A percentile compares a stretch with the other conserved stretches of the same genome.
These are phyloP conservation scores for Anoncus sp. DNA, from an alignment of 2,888 invertebrate genomes.

Conservation along the genomic window DNA sequence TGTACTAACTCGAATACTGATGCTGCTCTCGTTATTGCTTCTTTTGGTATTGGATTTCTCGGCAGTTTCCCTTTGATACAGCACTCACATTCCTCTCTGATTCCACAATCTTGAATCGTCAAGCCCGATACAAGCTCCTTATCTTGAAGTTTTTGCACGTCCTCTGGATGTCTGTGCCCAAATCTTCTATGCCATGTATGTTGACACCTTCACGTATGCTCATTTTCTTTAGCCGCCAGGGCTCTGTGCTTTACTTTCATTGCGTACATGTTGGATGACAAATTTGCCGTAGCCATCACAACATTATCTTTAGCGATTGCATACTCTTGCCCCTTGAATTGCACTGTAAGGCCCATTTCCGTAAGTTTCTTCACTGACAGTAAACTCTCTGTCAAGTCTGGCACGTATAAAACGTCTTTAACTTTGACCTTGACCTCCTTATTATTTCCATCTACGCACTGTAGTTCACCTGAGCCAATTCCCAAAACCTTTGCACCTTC, in stretches of 20 bases:
- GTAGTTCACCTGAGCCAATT: conserved; percentile 57
- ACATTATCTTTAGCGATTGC: conserved; percentile 44
- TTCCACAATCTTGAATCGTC: conserved; percentile 63
- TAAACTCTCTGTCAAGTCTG: conserved; percentile 58
- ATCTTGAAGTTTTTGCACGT: conserved; percentile 53
- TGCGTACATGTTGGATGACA: conserved; percentile 52
- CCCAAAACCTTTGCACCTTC: conserved; percentile 53
- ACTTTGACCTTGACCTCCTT: conserved; percentile 38
- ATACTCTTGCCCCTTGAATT: conserved; percentile 50
- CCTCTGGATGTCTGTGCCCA: conserved; percentile 63
- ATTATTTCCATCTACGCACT: conserved; percentile 32
- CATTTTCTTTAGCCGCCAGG: conserved; percentile 13
- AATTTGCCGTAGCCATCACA: conserved; percentile 41
- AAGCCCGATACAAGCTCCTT: conserved; percentile 62
- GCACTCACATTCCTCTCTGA: conserved; percentile 62
- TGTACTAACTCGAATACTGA: conserved; percentile 64
- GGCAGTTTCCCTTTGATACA: conserved; percentile 69
- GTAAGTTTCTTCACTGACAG: conserved; percentile 60
- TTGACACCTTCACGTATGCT: conserved; percentile 56
- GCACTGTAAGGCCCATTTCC: conserved; percentile 41
- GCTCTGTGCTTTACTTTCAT: conserved; percentile 50
- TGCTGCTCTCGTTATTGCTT: conserved; percentile 50
- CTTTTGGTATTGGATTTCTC: conserved; percentile 63
- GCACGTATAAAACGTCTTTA: conserved; percentile 61
- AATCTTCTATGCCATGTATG: conserved; percentile 68